Evolutionary conservation across 2,797 vertebrate genomes (phyloP).

Genomic region (Halcyon smyrnensis): DNA sequence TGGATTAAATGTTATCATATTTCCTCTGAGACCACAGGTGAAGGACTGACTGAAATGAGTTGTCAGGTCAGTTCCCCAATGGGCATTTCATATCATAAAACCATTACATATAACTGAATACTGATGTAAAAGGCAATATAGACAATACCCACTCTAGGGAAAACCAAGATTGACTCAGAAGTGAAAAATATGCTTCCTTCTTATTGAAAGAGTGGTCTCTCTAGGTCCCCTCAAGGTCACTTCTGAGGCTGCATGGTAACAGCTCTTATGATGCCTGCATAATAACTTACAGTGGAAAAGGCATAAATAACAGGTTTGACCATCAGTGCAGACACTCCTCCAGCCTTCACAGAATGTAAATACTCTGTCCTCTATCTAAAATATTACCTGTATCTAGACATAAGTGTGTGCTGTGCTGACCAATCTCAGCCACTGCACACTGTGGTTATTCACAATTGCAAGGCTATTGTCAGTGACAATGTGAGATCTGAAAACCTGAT

Average conservation of each 20-base stretch:
- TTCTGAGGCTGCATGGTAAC: neutral
- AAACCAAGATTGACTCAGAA: constrained; percentile 32
- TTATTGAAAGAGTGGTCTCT: neutral
- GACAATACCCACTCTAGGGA: constrained; percentile 15
- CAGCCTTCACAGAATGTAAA: constrained; percentile 15
- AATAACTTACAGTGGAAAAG: neutral
- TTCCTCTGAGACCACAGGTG: constrained; percentile 7
- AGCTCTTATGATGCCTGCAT: neutral
- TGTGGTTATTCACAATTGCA: neutral
- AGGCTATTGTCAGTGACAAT: neutral
- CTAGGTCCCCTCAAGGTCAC: neutral
- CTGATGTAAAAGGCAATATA: constrained; percentile 28
- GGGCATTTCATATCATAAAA: constrained; percentile 31
- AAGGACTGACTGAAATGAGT: constrained; percentile 22
- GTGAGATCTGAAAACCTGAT: neutral
- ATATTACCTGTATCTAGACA: neutral
- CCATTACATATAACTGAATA: constrained; percentile 33
- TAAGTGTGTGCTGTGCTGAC: neutral
- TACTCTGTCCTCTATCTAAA: neutral
- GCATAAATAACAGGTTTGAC: neutral
- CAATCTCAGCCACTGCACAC: neutral
- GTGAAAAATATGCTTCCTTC: neutral
- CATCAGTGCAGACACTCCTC: neutral
- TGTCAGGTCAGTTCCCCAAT: constrained; percentile 11
- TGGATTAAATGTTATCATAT: constrained; percentile 27